A percentile compares a stretch with the other conserved stretches of the same genome.
These are phyloP conservation scores for Brachionus manjavacas DNA, from an alignment of 1,140 invertebrate genomes.

Conservation along the genomic window DNA sequence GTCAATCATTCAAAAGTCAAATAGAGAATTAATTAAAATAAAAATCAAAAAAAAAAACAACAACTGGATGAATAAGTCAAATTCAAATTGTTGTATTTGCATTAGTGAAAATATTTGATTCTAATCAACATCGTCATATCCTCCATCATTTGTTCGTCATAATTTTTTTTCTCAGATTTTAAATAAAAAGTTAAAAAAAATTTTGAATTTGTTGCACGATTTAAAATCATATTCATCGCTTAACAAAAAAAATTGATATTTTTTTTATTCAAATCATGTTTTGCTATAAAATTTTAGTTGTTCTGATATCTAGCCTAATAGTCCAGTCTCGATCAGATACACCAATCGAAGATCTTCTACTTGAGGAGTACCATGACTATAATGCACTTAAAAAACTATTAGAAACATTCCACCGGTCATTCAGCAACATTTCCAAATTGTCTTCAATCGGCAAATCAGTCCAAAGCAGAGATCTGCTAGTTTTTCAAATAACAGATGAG, in stretches of 20 bases:
- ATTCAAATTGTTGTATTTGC: background rate
- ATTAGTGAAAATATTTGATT: background rate
- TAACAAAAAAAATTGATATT: background rate
- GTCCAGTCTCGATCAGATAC: background rate
- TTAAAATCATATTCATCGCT: background rate
- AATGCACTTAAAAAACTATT: background rate
- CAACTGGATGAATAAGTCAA: background rate
- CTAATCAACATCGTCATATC: background rate
- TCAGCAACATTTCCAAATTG: constrained; percentile 74
- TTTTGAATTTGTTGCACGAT: constrained; percentile 10
- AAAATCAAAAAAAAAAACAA: background rate
- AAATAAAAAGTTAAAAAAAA: background rate
- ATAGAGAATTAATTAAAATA: background rate
- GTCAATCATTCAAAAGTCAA: background rate
- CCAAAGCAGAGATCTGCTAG: constrained; percentile 52
- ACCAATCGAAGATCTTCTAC: background rate
- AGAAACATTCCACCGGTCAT: constrained; percentile 52
- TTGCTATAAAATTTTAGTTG: background rate
- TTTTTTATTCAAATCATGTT: background rate
- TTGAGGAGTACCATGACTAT: constrained; percentile 23
- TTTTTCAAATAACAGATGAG: constrained; percentile 58
- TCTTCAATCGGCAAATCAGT: constrained; percentile 81
- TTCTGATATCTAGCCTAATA: background rate
- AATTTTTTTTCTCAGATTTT: background rate
- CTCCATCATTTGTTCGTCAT: background rate